A percentile compares a stretch with the other conserved stretches of the same genome.
Conservation (phyloP, 2,113 vertebrate species). For the Paramormyrops kingsleyae region DNA sequence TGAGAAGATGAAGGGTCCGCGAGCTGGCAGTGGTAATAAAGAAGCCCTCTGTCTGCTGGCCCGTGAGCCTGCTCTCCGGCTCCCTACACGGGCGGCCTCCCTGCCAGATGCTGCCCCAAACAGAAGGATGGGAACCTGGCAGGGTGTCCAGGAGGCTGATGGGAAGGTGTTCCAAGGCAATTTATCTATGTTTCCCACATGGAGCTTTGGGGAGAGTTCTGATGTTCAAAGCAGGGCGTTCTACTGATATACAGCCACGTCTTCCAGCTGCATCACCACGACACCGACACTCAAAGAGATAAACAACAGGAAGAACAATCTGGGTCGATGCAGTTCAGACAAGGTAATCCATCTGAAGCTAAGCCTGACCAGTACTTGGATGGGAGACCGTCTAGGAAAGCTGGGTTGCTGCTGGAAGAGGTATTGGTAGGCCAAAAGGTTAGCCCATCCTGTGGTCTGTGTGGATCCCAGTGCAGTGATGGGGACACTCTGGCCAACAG, state of each 20-base stretch:
- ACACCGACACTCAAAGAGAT: not conserved
- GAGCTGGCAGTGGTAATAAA: not conserved
- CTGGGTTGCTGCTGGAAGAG: not conserved
- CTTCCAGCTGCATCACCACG: not conserved
- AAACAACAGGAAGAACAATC: not conserved
- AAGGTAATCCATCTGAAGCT: not conserved
- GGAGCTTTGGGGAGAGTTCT: not conserved
- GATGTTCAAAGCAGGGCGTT: not conserved
- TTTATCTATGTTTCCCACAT: constrained; percentile 1
- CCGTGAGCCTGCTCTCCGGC: not conserved
- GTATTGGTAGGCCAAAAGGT: not conserved
- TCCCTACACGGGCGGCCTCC: not conserved
- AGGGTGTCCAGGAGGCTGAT: not conserved
- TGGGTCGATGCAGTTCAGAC: not conserved
- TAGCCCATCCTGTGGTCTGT: not conserved
- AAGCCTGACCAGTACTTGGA: not conserved
- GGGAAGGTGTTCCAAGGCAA: not conserved
- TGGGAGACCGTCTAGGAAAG: not conserved
- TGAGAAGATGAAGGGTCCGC: not conserved
- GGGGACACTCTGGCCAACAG: no score
- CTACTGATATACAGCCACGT: not conserved
- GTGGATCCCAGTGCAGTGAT: not conserved
- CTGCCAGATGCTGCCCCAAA: not conserved
- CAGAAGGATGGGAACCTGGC: not conserved
- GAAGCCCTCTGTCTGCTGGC: not conserved